phyloP scores from a whole-genome alignment of 2,797 vertebrate species.

The Melanotaenia nigrans region DNA sequence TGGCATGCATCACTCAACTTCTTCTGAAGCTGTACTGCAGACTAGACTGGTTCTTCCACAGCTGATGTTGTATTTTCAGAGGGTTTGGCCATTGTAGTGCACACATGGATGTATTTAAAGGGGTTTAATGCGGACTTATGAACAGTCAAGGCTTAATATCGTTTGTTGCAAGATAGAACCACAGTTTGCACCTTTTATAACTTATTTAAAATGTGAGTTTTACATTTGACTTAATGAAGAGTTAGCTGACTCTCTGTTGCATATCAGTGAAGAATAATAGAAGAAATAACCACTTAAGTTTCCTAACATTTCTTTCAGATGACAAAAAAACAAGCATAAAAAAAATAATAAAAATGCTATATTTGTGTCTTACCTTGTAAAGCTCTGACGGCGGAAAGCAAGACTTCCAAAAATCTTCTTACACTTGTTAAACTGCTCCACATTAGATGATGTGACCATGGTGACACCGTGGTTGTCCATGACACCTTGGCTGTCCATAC shows the following conservation, averaged over 20 bases:
- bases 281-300: not conserved
- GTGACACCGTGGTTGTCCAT: slow-evolving; percentile 76
- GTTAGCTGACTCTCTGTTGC: not conserved
- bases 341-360: not conserved
- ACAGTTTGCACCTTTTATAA: too few relatives aligned
- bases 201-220: not conserved
- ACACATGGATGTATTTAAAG: not conserved
- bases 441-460: slow-evolving; percentile 88
- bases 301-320: not conserved
- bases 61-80: not conserved
- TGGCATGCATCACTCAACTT: not conserved
- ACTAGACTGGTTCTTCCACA: not conserved
- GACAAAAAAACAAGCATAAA: not conserved
- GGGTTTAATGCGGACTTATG: not conserved
- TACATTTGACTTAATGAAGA: not conserved
- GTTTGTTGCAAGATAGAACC: not conserved
- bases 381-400: slow-evolving; percentile 91
- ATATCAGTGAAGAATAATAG: not conserved
- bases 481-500: slow-evolving; percentile 83
- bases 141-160: not conserved
- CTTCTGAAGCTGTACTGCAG: not conserved
- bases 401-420: slow-evolving; percentile 94
- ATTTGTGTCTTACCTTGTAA: slow-evolving; percentile 80
- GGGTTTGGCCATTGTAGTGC: not conserved
- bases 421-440: slow-evolving; percentile 88